These are phyloP conservation scores for Manis pentadactyla DNA, from an alignment of 2,797 vertebrate species.

Conservation along the genomic window DNA sequence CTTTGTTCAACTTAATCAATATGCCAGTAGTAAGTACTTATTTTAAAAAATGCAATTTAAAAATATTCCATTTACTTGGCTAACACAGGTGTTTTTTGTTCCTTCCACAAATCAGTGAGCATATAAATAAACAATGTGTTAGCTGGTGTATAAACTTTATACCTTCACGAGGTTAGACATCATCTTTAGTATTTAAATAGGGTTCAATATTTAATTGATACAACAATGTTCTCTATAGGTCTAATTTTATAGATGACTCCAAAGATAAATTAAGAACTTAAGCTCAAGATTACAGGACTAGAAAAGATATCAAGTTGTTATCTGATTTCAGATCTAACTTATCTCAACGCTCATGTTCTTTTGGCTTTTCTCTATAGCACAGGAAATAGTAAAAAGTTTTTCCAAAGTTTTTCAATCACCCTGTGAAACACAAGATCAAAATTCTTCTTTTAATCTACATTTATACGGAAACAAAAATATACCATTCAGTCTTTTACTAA, in stretches of 20 bases:
- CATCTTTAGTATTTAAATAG: neutral
- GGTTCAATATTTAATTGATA: neutral
- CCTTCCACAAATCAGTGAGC: neutral
- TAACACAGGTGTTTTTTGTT: neutral
- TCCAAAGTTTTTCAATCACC: slow-evolving; percentile 5
- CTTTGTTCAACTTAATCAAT: neutral
- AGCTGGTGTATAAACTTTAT: neutral
- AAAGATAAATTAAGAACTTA: slow-evolving; percentile 16
- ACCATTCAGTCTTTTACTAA: neutral
- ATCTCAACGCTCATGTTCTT: neutral
- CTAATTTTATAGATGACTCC: slow-evolving; percentile 23
- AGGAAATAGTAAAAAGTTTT: neutral
- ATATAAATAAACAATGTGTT: neutral
- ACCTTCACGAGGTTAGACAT: neutral
- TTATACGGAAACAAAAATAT: neutral
- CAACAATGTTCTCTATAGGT: neutral
- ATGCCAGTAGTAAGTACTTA: neutral
- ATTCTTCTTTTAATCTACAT: neutral
- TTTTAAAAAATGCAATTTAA: neutral
- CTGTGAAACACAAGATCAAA: neutral
- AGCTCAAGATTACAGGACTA: neutral
- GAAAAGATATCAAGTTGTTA: neutral
- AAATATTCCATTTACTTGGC: neutral
- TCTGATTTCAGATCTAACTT: neutral
- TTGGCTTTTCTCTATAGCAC: neutral